Percentiles rank a stretch among this genome's conserved stretches.
phyloP scores from a whole-genome alignment of 37 sponge, comb jelly and placozoan genomes.

The Theonella swinhoei region DNA sequence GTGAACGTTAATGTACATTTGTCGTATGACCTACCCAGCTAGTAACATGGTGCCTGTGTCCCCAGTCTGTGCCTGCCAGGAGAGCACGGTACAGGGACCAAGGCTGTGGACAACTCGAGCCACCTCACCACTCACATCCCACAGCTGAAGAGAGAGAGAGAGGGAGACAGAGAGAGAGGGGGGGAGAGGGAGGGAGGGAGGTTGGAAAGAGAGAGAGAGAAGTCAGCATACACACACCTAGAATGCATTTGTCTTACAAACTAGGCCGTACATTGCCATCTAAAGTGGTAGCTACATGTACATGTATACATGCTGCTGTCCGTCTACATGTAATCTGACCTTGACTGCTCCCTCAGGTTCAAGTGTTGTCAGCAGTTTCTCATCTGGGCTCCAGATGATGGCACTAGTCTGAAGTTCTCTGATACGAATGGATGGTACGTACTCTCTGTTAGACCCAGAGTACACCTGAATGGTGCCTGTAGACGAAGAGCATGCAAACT shows the following conservation, averaged over 20 bases:
- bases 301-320: too few relatives aligned
- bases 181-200: too few relatives aligned
- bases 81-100: conserved; percentile 16
- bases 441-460: not conserved
- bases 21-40: conserved; percentile 33
- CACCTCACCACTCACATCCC: conserved; percentile 14
- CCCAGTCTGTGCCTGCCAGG: conserved; percentile 33
- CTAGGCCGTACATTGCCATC: too few relatives aligned
- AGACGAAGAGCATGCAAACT: conserved; percentile 20
- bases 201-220: too few relatives aligned
- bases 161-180: not conserved
- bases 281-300: too few relatives aligned
- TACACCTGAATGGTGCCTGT: conserved; percentile 17
- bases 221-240: too few relatives aligned
- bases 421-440: conserved; percentile 19
- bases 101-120: conserved; percentile 4
- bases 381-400: conserved; percentile 47
- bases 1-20: not conserved
- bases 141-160: conserved; percentile 7
- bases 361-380: conserved; percentile 19
- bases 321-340: too few relatives aligned
- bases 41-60: conserved; percentile 48
- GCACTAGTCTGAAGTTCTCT: conserved; percentile 21
- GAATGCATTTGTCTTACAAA: too few relatives aligned
- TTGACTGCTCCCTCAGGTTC: conserved; percentile 12